Conservation (phyloP, 2,113 vertebrate genomes). For the Carettochelys insculpta region DNA sequence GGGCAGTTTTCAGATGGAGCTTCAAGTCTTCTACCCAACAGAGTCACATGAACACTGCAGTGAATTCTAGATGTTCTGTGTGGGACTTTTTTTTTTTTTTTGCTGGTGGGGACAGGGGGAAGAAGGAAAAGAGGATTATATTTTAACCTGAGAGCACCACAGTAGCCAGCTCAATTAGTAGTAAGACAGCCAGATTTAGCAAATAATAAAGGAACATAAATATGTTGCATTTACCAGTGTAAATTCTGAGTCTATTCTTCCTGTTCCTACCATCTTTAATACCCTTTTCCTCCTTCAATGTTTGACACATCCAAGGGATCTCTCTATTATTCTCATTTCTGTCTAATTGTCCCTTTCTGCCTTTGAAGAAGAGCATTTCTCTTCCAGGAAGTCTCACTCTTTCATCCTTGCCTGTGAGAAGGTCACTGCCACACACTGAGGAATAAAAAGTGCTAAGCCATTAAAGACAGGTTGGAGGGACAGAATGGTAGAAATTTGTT, state of each 20-base stretch:
- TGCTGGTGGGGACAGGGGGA: too few species aligned
- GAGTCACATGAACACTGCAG: neutral
- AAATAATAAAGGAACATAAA: neutral
- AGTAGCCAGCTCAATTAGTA: neutral
- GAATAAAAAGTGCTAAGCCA: neutral
- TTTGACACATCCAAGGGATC: neutral
- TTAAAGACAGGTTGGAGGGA: neutral
- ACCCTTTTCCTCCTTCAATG: accelerated
- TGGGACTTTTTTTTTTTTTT: neutral
- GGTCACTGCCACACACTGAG: neutral
- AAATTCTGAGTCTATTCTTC: neutral
- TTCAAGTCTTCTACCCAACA: constrained; percentile 34
- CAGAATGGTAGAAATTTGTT: neutral
- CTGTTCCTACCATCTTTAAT: neutral
- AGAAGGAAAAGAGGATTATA: neutral
- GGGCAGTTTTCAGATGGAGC: constrained; percentile 10
- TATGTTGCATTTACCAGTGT: neutral
- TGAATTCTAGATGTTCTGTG: constrained; percentile 23
- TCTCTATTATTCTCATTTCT: neutral
- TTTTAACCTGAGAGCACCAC: neutral
- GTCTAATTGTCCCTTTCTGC: neutral
- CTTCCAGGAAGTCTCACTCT: neutral
- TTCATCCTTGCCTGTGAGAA: neutral
- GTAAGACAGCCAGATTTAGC: too few species aligned
- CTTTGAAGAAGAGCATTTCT: neutral